phyloP scores from a whole-genome alignment of 2,113 vertebrate genomes.

The Syrrhaptes paradoxus region DNA sequence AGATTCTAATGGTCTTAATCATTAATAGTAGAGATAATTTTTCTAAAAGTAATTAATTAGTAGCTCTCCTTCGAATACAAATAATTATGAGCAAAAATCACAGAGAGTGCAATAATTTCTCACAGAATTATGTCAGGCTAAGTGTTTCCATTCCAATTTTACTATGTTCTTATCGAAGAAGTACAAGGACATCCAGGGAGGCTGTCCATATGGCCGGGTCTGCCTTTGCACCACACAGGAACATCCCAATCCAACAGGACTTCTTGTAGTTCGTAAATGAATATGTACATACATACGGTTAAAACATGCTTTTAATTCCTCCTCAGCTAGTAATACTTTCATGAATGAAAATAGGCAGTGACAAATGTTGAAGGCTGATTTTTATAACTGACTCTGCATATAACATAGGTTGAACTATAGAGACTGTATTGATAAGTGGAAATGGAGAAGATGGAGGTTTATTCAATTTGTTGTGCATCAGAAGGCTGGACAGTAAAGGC shows the following conservation, averaged over 20 bases:
- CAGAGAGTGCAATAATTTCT: neutral
- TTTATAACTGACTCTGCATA: neutral
- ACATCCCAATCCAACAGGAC: neutral
- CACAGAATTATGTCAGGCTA: neutral
- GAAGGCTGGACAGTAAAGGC: neutral
- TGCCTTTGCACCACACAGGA: neutral
- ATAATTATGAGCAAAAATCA: neutral
- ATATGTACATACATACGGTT: neutral
- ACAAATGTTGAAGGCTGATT: neutral
- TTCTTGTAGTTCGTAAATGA: neutral
- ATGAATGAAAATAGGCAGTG: neutral
- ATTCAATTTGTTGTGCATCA: neutral
- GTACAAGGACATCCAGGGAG: neutral
- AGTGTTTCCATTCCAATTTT: neutral
- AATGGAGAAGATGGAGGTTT: neutral
- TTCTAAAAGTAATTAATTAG: neutral
- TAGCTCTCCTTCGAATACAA: neutral
- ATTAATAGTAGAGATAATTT: neutral
- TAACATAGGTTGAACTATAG: neutral
- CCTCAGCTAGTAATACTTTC: neutral
- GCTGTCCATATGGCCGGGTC: rapidly evolving
- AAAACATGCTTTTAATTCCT: neutral
- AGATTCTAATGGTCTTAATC: neutral
- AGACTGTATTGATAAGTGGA: neutral
- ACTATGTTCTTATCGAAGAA: neutral